Evolutionary conservation across 2,888 invertebrate species (phyloP), one percentile per base, ranked within the genome.

Genomic region (Pedicia rivosa): DNA sequence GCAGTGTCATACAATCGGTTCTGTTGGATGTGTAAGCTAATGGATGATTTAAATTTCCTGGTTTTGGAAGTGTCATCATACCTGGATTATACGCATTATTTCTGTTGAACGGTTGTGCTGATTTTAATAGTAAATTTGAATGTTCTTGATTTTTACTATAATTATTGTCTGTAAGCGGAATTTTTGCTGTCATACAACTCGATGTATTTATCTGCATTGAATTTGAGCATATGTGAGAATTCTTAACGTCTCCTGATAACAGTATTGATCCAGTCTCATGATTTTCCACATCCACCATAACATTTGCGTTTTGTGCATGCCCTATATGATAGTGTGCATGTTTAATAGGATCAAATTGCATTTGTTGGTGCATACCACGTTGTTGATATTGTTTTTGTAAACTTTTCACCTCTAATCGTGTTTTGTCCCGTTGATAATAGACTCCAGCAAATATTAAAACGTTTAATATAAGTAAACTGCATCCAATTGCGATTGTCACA

Each of bases 361-460:
- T 58, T 48, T 57, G 59, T 47, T 61, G 61, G 51, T 72, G 72
- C 55, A 72, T 67, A 48, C 67, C 77, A 46, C 78, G 71, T 48
- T 76, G 72, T 49, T 80, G 78, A 44, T 57, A 57, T 53, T 81
- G 80, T 52, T 81, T 79, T 53, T 84, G 82, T 40, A 75, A 56
- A 32, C 68, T 70, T 57, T 83, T 83, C 31, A 81, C 82, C 57
- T 84, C 83, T 50, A 80, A 72, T 45, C 80, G 68, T 43, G 80
- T 79, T 57, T 86, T 86, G 53, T 86, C 86, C 36, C 86, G 67
- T 54, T 92, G 91, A 54, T 92, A 92, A 57, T 91, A 92, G 1
- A 92, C 87, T 4, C 88, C 91, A 36, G 91, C 91, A 54, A 92
- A 92, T 52, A 94, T 88, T 17, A 92, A 65, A 30, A 92, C 84